Evolutionary conservation across 2,797 vertebrate genomes (phyloP).

Genomic region (Rachycentron canadum): DNA sequence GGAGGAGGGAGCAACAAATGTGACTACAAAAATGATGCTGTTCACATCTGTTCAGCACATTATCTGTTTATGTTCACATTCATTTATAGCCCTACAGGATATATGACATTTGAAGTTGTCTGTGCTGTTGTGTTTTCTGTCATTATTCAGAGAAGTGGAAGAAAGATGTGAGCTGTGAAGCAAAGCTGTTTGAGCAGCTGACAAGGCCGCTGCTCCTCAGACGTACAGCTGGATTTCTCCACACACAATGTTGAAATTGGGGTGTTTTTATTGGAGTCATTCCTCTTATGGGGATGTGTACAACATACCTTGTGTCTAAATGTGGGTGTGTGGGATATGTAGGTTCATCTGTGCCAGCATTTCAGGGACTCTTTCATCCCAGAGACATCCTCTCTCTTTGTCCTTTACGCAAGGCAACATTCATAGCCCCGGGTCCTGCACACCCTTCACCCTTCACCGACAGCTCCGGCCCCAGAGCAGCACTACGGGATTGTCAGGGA

Average conservation of each 20-base stretch:
- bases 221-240: background rate
- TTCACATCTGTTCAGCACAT: background rate
- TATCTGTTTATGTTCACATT: background rate
- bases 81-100: background rate
- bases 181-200: conserved; percentile 10
- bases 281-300: background rate
- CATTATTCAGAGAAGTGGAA: conserved; percentile 19
- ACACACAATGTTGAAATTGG: background rate
- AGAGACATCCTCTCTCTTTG: conserved; percentile 59
- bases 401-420: conserved; percentile 72
- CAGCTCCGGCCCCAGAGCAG: conserved; percentile 67
- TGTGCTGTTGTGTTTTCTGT: background rate
- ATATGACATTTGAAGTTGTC: conserved; percentile 9
- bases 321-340: conserved; percentile 40
- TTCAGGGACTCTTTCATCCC: conserved; percentile 53
- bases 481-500: conserved; percentile 47
- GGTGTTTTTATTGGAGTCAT: conserved; percentile 5
- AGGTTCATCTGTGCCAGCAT: conserved; percentile 59
- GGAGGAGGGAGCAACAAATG: no score
- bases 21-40: background rate
- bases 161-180: background rate
- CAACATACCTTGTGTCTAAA: conserved; percentile 60
- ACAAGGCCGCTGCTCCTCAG: conserved; percentile 9
- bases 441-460: conserved; percentile 77
- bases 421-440: conserved; percentile 63